Conservation (phyloP, 1,140 invertebrate genomes). For the Aleiodes sp. region DNA sequence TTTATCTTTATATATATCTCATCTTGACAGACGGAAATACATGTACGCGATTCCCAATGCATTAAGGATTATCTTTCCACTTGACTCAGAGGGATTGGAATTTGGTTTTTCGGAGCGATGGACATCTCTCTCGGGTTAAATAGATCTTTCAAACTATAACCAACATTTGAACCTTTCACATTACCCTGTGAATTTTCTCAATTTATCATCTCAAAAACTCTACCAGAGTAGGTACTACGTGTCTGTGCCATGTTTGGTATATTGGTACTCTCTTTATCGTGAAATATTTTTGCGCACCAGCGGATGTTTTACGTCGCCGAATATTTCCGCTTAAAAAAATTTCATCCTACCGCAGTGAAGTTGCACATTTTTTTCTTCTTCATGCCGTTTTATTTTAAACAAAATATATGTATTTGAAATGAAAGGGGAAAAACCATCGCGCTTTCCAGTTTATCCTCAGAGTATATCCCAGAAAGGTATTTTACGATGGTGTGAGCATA, state of each 20-base stretch:
- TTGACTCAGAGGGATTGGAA: slow-evolving; percentile 27
- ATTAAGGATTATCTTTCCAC: slow-evolving; percentile 38
- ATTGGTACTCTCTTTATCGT: no score
- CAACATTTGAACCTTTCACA: no score
- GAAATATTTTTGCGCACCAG: no score
- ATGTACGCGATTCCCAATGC: slow-evolving; percentile 55
- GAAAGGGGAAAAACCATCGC: neutral
- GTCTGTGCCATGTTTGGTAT: no score
- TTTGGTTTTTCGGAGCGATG: slow-evolving; percentile 5
- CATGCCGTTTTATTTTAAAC: neutral
- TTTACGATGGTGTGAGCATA: neutral
- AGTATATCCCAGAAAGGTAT: slow-evolving; percentile 10
- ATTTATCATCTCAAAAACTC: neutral
- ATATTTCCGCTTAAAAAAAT: neutral
- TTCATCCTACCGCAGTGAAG: neutral
- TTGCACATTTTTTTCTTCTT: neutral
- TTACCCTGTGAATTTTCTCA: neutral
- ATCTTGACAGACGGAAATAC: slow-evolving; percentile 3
- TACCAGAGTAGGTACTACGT: no score
- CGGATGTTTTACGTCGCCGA: neutral
- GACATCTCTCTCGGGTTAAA: slow-evolving; percentile 26
- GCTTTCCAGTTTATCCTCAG: neutral
- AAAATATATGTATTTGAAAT: neutral
- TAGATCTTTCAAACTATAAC: no score
- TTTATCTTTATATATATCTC: neutral